phyloP scores from a whole-genome alignment of 92 coral and sea anemone species.

The Meandrina meandrites region DNA sequence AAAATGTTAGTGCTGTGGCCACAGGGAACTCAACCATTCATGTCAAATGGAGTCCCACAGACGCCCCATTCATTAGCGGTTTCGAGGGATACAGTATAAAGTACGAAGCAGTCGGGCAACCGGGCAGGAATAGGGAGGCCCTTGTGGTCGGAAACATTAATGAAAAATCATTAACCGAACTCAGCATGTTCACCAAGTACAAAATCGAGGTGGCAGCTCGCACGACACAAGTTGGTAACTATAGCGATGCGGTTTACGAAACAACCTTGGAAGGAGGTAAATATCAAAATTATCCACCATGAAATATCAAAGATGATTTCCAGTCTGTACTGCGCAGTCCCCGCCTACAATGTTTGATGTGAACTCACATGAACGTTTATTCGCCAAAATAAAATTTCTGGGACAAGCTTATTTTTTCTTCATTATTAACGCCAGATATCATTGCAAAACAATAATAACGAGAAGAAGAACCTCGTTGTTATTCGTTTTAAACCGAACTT shows the following conservation, averaged over 20 bases:
- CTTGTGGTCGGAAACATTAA: neutral
- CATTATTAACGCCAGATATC: too few species aligned
- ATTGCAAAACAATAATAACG: too few species aligned
- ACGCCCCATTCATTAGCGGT: neutral
- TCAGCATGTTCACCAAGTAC: conserved; percentile 46
- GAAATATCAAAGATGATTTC: neutral
- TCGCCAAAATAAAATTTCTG: too few species aligned
- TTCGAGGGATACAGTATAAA: conserved; percentile 41
- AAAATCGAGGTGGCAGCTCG: conserved; percentile 58
- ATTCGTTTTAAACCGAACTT: too few species aligned
- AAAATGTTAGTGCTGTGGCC: conserved; percentile 40
- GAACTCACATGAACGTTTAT: too few species aligned
- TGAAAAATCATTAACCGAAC: conserved; percentile 2
- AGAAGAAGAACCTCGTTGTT: too few species aligned
- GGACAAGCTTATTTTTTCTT: too few species aligned
- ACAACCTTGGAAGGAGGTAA: conserved; percentile 67
- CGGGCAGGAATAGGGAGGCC: neutral
- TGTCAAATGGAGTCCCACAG: conserved; percentile 49
- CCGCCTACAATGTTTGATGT: too few species aligned
- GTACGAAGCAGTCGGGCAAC: conserved; percentile 13
- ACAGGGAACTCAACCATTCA: conserved; percentile 43
- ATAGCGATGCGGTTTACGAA: conserved; percentile 29
- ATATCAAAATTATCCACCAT: neutral
- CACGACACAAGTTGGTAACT: conserved; percentile 57
- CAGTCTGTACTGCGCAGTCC: too few species aligned